Conservation (phyloP, 2,888 invertebrate genomes). For the Ophion ventricosus region DNA sequence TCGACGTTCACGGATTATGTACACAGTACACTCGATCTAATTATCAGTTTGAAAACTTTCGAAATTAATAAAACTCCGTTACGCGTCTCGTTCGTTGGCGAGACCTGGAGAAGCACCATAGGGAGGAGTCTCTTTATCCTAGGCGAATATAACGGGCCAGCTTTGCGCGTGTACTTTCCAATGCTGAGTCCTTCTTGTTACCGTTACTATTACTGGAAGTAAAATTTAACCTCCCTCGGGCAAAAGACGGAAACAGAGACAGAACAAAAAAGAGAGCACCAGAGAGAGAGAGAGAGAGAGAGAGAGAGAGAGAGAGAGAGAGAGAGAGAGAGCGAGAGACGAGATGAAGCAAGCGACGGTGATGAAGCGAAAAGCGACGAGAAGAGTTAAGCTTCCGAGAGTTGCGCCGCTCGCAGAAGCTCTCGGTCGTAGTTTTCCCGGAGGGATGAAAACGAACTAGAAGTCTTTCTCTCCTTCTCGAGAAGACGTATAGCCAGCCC, state of each 20-base stretch:
- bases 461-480: conserved; percentile 63
- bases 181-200: conserved; percentile 51
- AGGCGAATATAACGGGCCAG: conserved; percentile 16
- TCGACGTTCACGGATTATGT: conserved; percentile 26
- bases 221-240: conserved; percentile 62
- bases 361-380: conserved; percentile 49
- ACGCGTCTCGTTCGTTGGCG: conserved; percentile 8
- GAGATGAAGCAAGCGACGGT: conserved; percentile 40
- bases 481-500: conserved; percentile 53
- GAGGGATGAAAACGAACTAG: conserved; percentile 60
- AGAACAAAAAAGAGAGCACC: conserved; percentile 8
- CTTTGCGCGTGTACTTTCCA: background rate
- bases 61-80: conserved; percentile 81
- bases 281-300: conserved; percentile 25
- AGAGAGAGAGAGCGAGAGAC: background rate
- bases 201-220: conserved; percentile 64
- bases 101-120: conserved; percentile 25
- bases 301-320: conserved; percentile 9
- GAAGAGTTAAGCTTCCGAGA: conserved; percentile 51
- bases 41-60: conserved; percentile 81
- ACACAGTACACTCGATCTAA: conserved; percentile 75
- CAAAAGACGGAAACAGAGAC: conserved; percentile 14
- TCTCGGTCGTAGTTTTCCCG: conserved; percentile 42
- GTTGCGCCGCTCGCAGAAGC: conserved; percentile 28
- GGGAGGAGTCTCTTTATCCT: conserved; percentile 30